Evolutionary conservation across 2,113 vertebrate species (phyloP), one percentile per base, ranked within the genome.

Genomic region (Chaenocephalus aceratus): DNA sequence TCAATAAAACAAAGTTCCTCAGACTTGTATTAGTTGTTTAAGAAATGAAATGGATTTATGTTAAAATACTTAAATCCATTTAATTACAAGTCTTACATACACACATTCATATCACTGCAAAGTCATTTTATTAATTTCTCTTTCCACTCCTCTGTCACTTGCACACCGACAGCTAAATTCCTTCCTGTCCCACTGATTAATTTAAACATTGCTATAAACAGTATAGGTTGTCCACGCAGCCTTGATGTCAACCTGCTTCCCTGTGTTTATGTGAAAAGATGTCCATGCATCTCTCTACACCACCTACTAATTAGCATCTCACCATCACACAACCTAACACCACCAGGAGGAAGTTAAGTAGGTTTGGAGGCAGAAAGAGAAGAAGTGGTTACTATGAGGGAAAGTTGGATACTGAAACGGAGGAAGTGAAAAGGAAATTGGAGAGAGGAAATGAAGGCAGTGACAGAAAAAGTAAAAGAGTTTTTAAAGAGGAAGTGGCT

Each of bases 171-270:
- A 82, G 65, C 66, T 54, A 18, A 64, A 92, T 68, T 66, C 75
- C 82, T 85, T 87, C 83, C 83, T 77, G 74, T 72, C 57, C 66
- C 73, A 14, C 89, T 93, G 90, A 92, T 93, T 88, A 91, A 90
- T 69, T 72, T 75, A 74, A 89, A 86, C 89, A 94, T 93, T 92
- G 70, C 81, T 87, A 85, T 91, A 93, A 93, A 94, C 88, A 92
- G 69, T 75, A 85, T 70, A 68, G 86, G 86, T 87, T 79, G 75
- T 87, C 73, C 83, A 81, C 77, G 77, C 84, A 79, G 79, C 77
- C 72, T 75, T 36, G 75, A 62, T 91, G 88, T 93, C 92, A 88
- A 78, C 82, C 54, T 13, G 15, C 87, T 73, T 80, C 79, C 67
- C 53, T 30, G 44, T 92, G 91, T 93, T 94, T 92, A 92, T 75